Evolutionary conservation across 2,113 vertebrate species (phyloP).

Genomic region (Lophura nycthemera): DNA sequence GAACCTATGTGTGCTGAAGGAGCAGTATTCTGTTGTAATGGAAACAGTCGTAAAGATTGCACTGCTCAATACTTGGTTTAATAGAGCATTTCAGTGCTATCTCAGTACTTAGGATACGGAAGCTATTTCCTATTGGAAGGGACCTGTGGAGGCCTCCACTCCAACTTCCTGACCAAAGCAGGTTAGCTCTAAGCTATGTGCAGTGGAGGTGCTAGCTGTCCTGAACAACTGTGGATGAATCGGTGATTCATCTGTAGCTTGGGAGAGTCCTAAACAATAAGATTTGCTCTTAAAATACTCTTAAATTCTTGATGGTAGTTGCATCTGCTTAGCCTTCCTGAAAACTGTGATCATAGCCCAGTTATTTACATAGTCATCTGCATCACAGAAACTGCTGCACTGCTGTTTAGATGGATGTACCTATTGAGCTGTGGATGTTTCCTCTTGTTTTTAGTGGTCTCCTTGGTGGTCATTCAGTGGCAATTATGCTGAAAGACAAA

Average conservation of each 20-base stretch:
- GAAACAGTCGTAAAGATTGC: background rate
- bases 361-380: background rate
- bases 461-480: conserved; percentile 95
- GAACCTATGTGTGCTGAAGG: background rate
- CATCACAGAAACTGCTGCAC: background rate
- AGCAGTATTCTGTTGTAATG: background rate
- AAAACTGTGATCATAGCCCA: background rate
- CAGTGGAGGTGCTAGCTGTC: background rate
- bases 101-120: background rate
- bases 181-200: background rate
- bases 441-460: conserved; percentile 84
- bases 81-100: background rate
- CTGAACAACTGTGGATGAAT: background rate
- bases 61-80: background rate
- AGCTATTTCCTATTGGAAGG: background rate
- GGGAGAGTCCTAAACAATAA: background rate
- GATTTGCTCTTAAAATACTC: background rate
- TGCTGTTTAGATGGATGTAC: background rate
- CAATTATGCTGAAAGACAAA: conserved; percentile 93
- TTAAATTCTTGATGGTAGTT: background rate
- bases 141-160: background rate
- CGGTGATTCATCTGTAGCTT: background rate
- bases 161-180: background rate
- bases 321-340: background rate
- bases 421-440: background rate